phyloP scores from a whole-genome alignment of 2,113 vertebrate genomes.

The Petrocephalus microphthalmus region DNA sequence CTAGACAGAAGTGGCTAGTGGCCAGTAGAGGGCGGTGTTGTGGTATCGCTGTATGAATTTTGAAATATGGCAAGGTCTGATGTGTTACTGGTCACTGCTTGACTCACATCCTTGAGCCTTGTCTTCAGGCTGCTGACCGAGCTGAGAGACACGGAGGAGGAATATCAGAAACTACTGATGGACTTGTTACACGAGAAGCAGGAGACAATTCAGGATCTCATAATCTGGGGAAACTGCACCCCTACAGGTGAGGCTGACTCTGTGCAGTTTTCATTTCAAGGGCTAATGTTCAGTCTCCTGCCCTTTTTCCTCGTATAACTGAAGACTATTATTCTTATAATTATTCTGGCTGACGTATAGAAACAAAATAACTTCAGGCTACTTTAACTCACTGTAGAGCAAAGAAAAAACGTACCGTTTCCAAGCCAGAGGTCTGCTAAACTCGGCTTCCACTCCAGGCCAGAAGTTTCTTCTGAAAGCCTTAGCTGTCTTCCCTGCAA shows the following conservation, averaged over 20 bases:
- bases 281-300: background rate
- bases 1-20: background rate
- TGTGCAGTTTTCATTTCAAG: background rate
- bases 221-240: slow-evolving; percentile 21
- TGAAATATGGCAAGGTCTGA: background rate
- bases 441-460: background rate
- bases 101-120: background rate
- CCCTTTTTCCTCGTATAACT: background rate
- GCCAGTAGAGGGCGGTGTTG: background rate
- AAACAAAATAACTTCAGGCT: background rate
- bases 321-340: background rate
- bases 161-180: slow-evolving; percentile 67
- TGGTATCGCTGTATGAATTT: background rate
- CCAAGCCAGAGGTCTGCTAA: background rate
- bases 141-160: slow-evolving; percentile 70
- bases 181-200: slow-evolving; percentile 44
- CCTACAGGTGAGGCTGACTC: slow-evolving; percentile 37
- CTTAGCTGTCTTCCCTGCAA: background rate
- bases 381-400: background rate
- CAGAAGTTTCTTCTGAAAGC: background rate
- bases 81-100: background rate
- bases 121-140: slow-evolving; percentile 66
- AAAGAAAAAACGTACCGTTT: background rate
- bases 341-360: background rate
- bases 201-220: slow-evolving; percentile 41